phyloP scores from a whole-genome alignment of 1,140 invertebrate species.

The Steinernema feltiae region DNA sequence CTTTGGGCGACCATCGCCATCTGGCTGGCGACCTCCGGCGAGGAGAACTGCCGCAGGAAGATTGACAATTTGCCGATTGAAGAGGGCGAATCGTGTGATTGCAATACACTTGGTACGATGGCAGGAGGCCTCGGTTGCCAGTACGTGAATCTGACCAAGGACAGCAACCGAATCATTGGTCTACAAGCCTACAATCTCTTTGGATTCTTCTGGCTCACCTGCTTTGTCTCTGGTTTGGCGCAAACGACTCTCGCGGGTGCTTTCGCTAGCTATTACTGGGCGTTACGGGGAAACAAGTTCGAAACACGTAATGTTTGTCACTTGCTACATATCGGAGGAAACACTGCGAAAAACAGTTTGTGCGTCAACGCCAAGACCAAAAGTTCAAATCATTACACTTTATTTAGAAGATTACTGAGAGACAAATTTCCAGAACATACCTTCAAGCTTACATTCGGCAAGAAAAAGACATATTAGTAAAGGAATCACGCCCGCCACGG shows the following conservation, averaged over 20 bases:
- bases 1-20: constrained; percentile 71
- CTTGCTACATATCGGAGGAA: no score
- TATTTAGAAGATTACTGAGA: no score
- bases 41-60: constrained; percentile 41
- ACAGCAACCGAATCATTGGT: constrained; percentile 38
- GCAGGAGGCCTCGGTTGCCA: no score
- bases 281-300: no score
- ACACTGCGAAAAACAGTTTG: no score
- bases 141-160: constrained; percentile 39
- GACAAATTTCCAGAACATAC: no score
- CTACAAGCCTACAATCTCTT: constrained; percentile 73
- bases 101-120: neutral
- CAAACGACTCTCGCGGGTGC: constrained; percentile 82
- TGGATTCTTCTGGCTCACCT: constrained; percentile 80
- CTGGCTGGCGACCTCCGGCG: constrained; percentile 60
- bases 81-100: constrained; percentile 15
- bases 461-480: no score
- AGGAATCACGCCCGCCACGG: no score
- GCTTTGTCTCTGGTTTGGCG: constrained; percentile 81
- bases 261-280: constrained; percentile 68
- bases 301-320: no score
- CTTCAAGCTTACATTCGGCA: no score
- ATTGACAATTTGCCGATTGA: neutral
- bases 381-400: no score
- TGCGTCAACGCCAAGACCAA: no score